Conservation (phyloP, 2,888 invertebrate genomes). For the Apocheima hispidaria region DNA sequence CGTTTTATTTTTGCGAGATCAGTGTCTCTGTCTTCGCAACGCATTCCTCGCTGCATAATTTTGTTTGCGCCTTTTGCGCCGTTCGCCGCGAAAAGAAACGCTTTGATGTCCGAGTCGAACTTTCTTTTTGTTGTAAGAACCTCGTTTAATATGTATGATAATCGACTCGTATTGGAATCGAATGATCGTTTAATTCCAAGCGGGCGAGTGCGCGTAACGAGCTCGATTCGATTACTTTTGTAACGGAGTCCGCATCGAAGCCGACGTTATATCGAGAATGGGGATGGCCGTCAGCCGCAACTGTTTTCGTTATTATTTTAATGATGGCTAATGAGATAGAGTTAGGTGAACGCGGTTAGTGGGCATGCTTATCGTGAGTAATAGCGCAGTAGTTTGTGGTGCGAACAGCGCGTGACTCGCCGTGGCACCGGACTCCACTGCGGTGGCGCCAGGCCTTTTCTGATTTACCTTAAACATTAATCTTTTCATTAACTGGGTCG, state of each 20-base stretch:
- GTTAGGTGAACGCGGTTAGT: slow-evolving; percentile 69
- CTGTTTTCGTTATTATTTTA: slow-evolving; percentile 70
- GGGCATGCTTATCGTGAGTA: slow-evolving; percentile 66
- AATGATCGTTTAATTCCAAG: slow-evolving; percentile 43
- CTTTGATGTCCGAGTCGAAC: slow-evolving; percentile 60
- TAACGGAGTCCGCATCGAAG: slow-evolving; percentile 26
- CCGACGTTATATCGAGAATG: slow-evolving; percentile 50
- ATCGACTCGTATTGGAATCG: slow-evolving; percentile 42
- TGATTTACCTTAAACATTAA: slow-evolving; percentile 74
- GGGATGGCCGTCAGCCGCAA: slow-evolving; percentile 56
- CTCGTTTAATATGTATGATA: slow-evolving; percentile 39
- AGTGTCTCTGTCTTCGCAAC: slow-evolving; percentile 68
- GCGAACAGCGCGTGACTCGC: slow-evolving; percentile 65
- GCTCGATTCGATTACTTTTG: slow-evolving; percentile 52
- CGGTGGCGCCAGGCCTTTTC: slow-evolving; percentile 65
- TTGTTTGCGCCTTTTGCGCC: slow-evolving; percentile 68
- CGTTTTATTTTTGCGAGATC: slow-evolving; percentile 80
- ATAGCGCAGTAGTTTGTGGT: slow-evolving; percentile 68
- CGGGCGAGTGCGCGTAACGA: slow-evolving; percentile 37
- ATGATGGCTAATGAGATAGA: slow-evolving; percentile 70
- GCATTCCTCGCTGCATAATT: slow-evolving; percentile 70
- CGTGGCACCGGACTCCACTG: slow-evolving; percentile 45
- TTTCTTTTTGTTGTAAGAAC: slow-evolving; percentile 42
- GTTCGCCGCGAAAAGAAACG: slow-evolving; percentile 57
- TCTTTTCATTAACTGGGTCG: slow-evolving; percentile 65